Evolutionary conservation across 2,888 invertebrate genomes (phyloP), one percentile per base, ranked within the genome.

Genomic region (Campopleginae sp.): DNA sequence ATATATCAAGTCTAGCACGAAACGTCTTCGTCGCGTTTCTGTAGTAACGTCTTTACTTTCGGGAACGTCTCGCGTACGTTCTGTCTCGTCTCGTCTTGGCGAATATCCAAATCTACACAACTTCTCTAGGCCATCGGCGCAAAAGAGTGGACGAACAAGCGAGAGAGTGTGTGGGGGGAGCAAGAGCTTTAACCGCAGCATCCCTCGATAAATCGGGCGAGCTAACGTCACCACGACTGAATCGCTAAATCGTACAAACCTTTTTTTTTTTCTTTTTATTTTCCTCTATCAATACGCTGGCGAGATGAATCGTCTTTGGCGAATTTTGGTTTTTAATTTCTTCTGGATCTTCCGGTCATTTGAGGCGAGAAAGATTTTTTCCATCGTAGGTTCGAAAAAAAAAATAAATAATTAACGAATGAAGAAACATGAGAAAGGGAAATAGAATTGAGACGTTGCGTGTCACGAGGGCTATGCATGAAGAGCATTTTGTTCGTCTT

Each of bases 121-220:
- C 72, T 81, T 84, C 74, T 84, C 80, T 84, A 84, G 84, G 80
- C 77, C 84, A 84, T 78, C 80, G 80, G 31, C 72, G 68, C 46
- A 68, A 79, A 71, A 74, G 65, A 68, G 42, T 33, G 72, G 38
- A 48, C 19, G 70, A 70, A 17, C 23, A 42, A 66, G 23, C 38
- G 33, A 76, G 10, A 42, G 44, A 51, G 51, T 38, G 54, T 3
- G 38, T 61, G 66, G 14, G 70, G 58, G 46, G 58, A 70, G 70
- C n/a, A 46, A 70, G 63, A 79, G 61, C 51, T 66, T 77, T 66
- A 77, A 77, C 51, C 65, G 76, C 76, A 17, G 23, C 33, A 66
- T 66, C 65, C 38, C 51, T 51, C 66, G 51, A 77, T 51, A 77
- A 77, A 77, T 66, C 66, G 38, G 66, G 51, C 42, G 61, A 51